Conservation (phyloP, 2,888 invertebrate genomes). For the Drosophila mayaguana region DNA sequence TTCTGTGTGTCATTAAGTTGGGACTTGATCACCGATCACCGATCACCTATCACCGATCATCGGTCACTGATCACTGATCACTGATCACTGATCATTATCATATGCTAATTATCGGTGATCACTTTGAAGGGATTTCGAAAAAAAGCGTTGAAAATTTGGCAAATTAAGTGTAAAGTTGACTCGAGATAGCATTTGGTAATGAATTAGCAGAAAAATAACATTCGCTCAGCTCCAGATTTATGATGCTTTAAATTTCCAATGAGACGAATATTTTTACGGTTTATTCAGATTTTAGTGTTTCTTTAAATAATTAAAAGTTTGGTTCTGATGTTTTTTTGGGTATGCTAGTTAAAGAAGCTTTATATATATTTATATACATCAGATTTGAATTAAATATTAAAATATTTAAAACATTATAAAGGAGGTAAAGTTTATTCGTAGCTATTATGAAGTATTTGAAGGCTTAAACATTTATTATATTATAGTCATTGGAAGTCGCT, state of each 20-base stretch:
- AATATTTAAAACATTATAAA: neutral
- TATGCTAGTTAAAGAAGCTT: too few relatives aligned
- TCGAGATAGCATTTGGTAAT: constrained; percentile 24
- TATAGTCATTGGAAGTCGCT: too few relatives aligned
- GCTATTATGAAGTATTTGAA: neutral
- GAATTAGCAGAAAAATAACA: constrained; percentile 16
- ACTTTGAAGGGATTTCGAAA: constrained; percentile 24
- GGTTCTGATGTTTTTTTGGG: neutral
- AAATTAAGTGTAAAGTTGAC: constrained; percentile 50
- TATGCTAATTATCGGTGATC: constrained; percentile 50
- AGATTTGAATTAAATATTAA: neutral
- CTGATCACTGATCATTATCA: constrained; percentile 39
- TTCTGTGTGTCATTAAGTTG: constrained; percentile 54
- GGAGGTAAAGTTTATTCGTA: neutral
- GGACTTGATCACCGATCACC: constrained; percentile 2
- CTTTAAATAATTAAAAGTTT: neutral
- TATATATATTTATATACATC: neutral
- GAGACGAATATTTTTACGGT: neutral
- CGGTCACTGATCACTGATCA: neutral
- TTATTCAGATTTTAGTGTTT: neutral
- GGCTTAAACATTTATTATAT: too few relatives aligned
- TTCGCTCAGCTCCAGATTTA: constrained; percentile 7
- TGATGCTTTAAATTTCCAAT: constrained; percentile 19
- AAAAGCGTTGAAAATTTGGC: constrained; percentile 41
- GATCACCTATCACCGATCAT: constrained; percentile 32